Percentiles rank a stretch among this genome's conserved stretches.
Conservation (phyloP, 1,140 invertebrate species). For the Phymorhynchus buccinoides region DNA sequence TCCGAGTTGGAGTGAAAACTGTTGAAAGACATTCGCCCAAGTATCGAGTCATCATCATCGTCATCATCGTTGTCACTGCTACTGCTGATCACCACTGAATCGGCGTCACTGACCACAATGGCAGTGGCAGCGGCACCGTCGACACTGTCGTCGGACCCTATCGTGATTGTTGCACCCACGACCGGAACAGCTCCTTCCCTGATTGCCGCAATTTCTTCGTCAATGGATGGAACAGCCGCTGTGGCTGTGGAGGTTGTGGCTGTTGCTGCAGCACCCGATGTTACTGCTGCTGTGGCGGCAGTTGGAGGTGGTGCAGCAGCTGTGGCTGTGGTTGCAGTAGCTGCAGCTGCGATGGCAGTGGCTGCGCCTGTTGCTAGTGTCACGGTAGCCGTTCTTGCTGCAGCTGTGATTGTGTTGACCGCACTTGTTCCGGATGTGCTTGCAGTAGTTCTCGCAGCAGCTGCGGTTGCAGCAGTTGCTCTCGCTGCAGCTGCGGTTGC, state of each 20-base stretch:
- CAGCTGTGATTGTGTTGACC: too few relatives aligned
- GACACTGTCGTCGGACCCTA: slow-evolving; percentile 1
- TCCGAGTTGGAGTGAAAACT: neutral
- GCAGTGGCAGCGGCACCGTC: neutral
- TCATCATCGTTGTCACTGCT: slow-evolving; percentile 35
- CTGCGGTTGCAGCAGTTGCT: neutral
- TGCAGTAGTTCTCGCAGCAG: neutral
- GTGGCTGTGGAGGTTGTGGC: neutral
- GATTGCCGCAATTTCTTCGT: neutral
- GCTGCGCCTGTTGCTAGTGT: neutral
- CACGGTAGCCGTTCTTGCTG: neutral
- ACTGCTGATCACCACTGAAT: slow-evolving; percentile 19
- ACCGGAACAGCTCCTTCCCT: too few relatives aligned
- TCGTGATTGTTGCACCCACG: neutral
- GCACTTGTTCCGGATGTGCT: neutral
- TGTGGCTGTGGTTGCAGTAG: neutral
- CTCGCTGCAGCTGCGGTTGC: neutral
- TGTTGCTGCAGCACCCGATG: neutral
- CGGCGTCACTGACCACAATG: slow-evolving; percentile 42
- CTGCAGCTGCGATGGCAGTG: neutral
- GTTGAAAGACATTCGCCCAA: neutral
- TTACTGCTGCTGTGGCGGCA: neutral
- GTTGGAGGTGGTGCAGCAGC: neutral
- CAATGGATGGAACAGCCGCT: neutral
- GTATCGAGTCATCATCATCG: slow-evolving; percentile 22